Evolutionary conservation across 2,888 invertebrate species (phyloP), one percentile per base, ranked within the genome.

Genomic region (Sarcophaga subvicina): DNA sequence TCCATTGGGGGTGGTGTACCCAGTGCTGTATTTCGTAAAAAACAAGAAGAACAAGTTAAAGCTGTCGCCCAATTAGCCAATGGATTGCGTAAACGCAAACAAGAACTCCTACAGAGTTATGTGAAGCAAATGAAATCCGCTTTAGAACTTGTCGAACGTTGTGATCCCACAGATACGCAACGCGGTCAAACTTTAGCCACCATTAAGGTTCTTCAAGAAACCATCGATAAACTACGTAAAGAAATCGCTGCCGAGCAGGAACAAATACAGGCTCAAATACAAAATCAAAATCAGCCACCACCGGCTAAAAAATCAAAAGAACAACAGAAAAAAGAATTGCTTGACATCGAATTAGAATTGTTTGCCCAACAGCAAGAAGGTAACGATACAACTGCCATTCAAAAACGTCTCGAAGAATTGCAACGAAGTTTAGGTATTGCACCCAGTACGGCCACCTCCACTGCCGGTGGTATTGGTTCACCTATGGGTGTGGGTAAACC

Each of bases 331-430:
- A 97, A 97, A 90, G 98, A 98, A 91, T 96, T 98, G 75, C 94
- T 98, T 12, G 98, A 98, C 91, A 97, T 98, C 0, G 98, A 99
- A 91, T 93, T 98, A 91, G 98, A 99, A 92, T 94, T 98, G 88
- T 97, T 98, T 90, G 97, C 97, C 2, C 97, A 97, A 89, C 97
- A 98, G 91, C 97, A 96, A 93, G 95, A 95, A 91, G 98, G 98
- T 0, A 97, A 96, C 80, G 98, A 98, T 89, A 97, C 98, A 0
- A 95, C 96, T 0, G 97, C 97, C 88, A 94, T 98, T 72, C 95
- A 96, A 90, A 96, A 96, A 92, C 96, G 95, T 91, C 95, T 98
- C 49, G 94, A 95, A 10, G 98, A 98, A 88, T 94, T 98, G 77
- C 94, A 94, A 85, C 92, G 93, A n/a, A 93, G 91, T 76, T 90